Evolutionary conservation across 2,888 invertebrate species (phyloP).

Genomic region (Drosophila mimica): DNA sequence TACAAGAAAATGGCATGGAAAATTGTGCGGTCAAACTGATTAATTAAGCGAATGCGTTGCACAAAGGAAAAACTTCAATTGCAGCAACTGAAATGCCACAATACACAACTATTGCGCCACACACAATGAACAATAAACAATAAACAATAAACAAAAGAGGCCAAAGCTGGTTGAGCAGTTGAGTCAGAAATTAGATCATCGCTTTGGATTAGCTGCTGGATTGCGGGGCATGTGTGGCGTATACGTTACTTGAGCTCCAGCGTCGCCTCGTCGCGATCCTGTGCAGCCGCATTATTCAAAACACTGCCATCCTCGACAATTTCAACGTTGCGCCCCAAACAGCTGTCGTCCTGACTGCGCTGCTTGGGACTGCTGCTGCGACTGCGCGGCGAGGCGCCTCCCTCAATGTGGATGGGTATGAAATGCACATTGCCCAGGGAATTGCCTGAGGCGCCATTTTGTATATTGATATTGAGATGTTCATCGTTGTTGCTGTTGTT

Average conservation of each 20-base stretch:
- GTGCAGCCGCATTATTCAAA: conserved; percentile 42
- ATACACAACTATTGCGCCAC: conserved; percentile 37
- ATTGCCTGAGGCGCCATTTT: conserved; percentile 81
- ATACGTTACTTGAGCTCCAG: conserved; percentile 70
- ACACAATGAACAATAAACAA: conserved; percentile 2
- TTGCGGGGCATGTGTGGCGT: conserved; percentile 26
- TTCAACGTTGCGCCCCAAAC: conserved; percentile 78
- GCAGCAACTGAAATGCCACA: conserved; percentile 31
- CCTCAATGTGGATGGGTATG: conserved; percentile 83
- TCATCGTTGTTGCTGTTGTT: conserved; percentile 62
- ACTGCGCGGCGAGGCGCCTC: conserved; percentile 55
- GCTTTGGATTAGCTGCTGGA: background rate
- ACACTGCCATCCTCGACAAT: conserved; percentile 80
- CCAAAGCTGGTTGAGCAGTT: conserved; percentile 11
- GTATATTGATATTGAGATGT: conserved; percentile 83
- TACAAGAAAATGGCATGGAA: conserved; percentile 39
- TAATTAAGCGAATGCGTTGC: conserved; percentile 45
- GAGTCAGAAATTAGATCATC: conserved; percentile 48
- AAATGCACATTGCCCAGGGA: conserved; percentile 83
- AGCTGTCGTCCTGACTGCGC: conserved; percentile 82
- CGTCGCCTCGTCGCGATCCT: conserved; percentile 52
- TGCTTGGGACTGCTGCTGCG: conserved; percentile 72
- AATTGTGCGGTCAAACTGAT: conserved; percentile 33
- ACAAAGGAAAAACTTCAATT: conserved; percentile 38
- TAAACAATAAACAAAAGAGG: conserved; percentile 37